phyloP scores from a whole-genome alignment of 2,797 vertebrate genomes.

The Sciurus vulgaris region DNA sequence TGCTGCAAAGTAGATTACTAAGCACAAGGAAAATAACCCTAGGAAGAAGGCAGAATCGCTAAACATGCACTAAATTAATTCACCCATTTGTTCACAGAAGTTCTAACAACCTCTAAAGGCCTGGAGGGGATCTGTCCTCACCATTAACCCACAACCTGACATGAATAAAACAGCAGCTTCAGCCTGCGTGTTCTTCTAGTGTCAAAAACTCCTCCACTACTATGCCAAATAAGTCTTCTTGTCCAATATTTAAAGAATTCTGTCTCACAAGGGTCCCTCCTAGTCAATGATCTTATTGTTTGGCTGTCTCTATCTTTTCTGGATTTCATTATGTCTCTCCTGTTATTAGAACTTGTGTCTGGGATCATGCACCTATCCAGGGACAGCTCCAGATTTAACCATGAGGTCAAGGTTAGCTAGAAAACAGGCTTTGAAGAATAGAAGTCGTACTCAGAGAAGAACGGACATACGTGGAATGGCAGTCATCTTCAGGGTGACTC shows the following conservation, averaged over 20 bases:
- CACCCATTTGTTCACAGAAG: not conserved
- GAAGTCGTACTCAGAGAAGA: not conserved
- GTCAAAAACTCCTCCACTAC: not conserved
- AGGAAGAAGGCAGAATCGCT: not conserved
- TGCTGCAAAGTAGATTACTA: not conserved
- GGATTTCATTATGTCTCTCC: not conserved
- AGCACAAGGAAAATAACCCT: conserved; percentile 3
- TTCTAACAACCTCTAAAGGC: not conserved
- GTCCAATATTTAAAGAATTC: not conserved
- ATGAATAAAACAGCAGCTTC: not conserved
- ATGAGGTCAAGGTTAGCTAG: not conserved
- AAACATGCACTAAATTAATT: not conserved
- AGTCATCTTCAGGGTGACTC: not conserved
- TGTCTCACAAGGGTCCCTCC: not conserved
- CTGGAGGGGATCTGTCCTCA: not conserved
- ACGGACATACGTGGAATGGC: not conserved
- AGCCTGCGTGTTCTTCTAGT: not conserved
- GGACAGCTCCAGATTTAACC: not conserved
- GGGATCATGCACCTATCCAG: not conserved
- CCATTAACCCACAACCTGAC: not conserved
- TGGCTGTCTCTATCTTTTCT: not conserved
- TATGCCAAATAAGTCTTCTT: not conserved
- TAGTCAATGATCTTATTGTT: not conserved
- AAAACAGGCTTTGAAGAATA: not conserved
- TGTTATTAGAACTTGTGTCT: not conserved